Conservation (phyloP, 2,797 vertebrate genomes). For the Sebastes flavidus region DNA sequence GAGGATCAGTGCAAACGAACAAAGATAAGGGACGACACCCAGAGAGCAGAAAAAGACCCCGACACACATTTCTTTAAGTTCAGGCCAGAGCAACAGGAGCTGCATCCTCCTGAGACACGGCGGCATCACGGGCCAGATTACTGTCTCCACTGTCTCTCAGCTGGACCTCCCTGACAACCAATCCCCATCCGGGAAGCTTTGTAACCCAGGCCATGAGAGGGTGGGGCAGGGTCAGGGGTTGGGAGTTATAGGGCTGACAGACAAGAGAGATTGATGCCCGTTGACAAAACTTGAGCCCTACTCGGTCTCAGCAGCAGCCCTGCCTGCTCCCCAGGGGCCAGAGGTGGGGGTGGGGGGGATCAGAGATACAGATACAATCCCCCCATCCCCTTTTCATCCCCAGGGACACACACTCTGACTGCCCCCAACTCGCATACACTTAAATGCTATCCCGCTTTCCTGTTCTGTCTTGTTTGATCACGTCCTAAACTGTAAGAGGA, state of each 20-base stretch:
- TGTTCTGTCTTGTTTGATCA: slow-evolving; percentile 67
- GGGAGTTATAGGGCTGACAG: slow-evolving; percentile 74
- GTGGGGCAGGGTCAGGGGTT: slow-evolving; percentile 76
- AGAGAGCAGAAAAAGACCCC: not conserved
- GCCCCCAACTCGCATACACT: slow-evolving; percentile 37
- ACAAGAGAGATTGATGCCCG: slow-evolving; percentile 80
- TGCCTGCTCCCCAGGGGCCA: slow-evolving; percentile 65
- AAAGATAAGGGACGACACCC: not conserved
- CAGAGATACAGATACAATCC: slow-evolving; percentile 54
- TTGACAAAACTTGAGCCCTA: slow-evolving; percentile 79
- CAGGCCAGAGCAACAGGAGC: slow-evolving; percentile 46
- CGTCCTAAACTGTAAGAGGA: slow-evolving; percentile 59
- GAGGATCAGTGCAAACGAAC: slow-evolving; percentile 18
- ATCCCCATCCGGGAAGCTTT: slow-evolving; percentile 57
- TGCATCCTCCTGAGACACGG: slow-evolving; percentile 52
- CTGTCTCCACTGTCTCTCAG: slow-evolving; percentile 70
- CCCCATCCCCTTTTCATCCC: slow-evolving; percentile 44
- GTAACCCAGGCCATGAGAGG: slow-evolving; percentile 70
- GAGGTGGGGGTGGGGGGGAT: not conserved
- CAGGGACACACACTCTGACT: slow-evolving; percentile 41
- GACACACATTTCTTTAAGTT: slow-evolving; percentile 17
- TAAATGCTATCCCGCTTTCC: slow-evolving; percentile 49
- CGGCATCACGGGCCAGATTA: slow-evolving; percentile 67
- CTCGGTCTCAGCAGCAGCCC: slow-evolving; percentile 57
- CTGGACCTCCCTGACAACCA: slow-evolving; percentile 65